Evolutionary conservation across 2,888 invertebrate genomes (phyloP).

Genomic region (Eubasilissa splendida): DNA sequence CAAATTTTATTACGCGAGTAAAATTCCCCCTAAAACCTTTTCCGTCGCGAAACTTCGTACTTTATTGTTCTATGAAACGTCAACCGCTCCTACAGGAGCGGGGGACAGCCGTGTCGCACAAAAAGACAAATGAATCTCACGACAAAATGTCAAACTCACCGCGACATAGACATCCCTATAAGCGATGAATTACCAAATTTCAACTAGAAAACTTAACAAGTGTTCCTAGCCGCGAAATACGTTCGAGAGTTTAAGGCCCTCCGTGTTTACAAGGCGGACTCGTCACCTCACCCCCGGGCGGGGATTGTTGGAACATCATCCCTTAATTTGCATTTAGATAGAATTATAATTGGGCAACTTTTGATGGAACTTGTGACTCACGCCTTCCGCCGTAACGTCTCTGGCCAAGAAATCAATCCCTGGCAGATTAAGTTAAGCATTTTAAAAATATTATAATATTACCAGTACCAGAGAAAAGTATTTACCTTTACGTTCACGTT

Average conservation of each 20-base stretch:
- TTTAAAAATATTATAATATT: too few relatives aligned
- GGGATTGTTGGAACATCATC: constrained; percentile 56
- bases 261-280: constrained; percentile 52
- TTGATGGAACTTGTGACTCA: constrained; percentile 31
- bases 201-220: constrained; percentile 25
- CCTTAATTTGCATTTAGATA: constrained; percentile 59
- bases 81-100: constrained; percentile 33
- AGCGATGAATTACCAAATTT: constrained; percentile 49
- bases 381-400: constrained; percentile 39
- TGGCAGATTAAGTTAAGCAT: background rate
- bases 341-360: constrained; percentile 59
- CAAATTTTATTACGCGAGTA: constrained; percentile 33
- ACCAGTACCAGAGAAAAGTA: too few relatives aligned
- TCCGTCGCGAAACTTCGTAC: constrained; percentile 25
- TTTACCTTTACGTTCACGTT: too few relatives aligned
- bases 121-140: constrained; percentile 44
- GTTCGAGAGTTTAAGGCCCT: constrained; percentile 14
- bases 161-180: constrained; percentile 32
- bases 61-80: constrained; percentile 38
- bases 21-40: constrained; percentile 26
- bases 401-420: constrained; percentile 44
- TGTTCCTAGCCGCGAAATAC: constrained; percentile 4
- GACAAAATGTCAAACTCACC: constrained; percentile 35
- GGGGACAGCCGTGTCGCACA: constrained; percentile 23
- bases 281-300: constrained; percentile 14